Percentiles rank a stretch among this genome's conserved stretches.
These are phyloP conservation scores for Phorcus lineatus DNA, from an alignment of 2,888 invertebrate species.

Conservation along the genomic window DNA sequence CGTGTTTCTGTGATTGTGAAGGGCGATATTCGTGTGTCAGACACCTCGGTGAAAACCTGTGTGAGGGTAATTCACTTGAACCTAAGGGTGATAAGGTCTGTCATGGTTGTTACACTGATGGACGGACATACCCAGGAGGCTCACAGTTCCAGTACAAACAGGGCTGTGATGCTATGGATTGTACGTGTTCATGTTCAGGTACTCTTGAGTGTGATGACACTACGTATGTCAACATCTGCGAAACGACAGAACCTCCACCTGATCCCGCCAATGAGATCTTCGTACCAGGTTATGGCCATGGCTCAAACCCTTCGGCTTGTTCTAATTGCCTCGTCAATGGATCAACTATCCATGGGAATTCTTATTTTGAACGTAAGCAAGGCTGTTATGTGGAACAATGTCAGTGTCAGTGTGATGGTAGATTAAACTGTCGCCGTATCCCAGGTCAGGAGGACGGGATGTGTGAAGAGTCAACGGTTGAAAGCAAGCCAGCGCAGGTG, in stretches of 20 bases:
- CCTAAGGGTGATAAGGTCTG: too few species aligned
- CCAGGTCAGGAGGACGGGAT: not conserved
- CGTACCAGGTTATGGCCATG: not conserved
- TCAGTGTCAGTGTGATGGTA: not conserved
- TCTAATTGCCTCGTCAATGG: not conserved
- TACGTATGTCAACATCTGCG: not conserved
- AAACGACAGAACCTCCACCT: not conserved
- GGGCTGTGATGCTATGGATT: not conserved
- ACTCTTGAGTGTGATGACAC: conserved; percentile 14
- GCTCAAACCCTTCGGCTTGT: not conserved
- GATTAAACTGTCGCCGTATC: not conserved
- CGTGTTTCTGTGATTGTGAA: not conserved
- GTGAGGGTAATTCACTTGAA: not conserved
- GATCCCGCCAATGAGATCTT: not conserved
- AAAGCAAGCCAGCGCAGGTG: not conserved
- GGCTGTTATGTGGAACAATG: not conserved
- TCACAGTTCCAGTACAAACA: not conserved
- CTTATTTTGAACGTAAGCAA: not conserved
- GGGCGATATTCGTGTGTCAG: conserved; percentile 1
- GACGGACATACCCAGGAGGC: not conserved
- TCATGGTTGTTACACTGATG: not conserved
- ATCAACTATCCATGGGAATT: not conserved
- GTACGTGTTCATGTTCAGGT: not conserved
- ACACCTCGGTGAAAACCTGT: not conserved
- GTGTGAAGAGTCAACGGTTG: not conserved